Percentiles rank a stretch among this genome's conserved stretches.
These are phyloP conservation scores for Echinarachnius parma DNA, from an alignment of 53 echinoderm and acorn worm genomes.

Conservation along the genomic window DNA sequence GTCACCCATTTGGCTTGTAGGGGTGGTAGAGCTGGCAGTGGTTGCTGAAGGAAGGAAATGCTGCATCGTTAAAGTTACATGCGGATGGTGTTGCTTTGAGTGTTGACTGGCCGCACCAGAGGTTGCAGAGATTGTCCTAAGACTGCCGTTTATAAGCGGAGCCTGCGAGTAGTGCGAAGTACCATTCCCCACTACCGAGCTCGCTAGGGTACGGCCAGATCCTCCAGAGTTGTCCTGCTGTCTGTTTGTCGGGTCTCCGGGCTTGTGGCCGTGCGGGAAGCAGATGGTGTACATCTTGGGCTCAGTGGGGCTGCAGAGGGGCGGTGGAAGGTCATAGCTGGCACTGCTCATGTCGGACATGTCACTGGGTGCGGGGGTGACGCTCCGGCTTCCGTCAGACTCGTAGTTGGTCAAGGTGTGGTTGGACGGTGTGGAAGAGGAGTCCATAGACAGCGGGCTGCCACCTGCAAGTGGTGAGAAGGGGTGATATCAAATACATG, in stretches of 20 bases:
- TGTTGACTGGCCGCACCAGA: not conserved
- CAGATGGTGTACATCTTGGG: constrained; percentile 81
- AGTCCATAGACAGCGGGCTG: constrained; percentile 32
- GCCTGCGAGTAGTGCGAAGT: constrained; percentile 24
- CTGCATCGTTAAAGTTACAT: not conserved
- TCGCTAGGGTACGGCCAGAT: not conserved
- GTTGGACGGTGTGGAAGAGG: constrained; percentile 16
- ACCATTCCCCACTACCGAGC: not conserved
- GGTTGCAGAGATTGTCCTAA: not conserved
- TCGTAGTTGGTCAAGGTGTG: constrained; percentile 43
- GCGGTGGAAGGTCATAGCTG: constrained; percentile 70
- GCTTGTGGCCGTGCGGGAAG: constrained; percentile 50
- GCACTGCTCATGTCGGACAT: constrained; percentile 73
- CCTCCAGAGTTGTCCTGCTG: not conserved
- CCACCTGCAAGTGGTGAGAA: constrained; percentile 10
- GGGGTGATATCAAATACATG: not conserved
- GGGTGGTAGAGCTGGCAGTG: not conserved
- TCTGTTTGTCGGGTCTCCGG: constrained; percentile 12
- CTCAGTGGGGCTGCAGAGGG: constrained; percentile 70
- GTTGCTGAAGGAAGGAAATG: constrained; percentile 8
- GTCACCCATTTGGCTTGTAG: not conserved
- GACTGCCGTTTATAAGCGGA: not conserved
- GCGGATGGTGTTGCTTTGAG: not conserved
- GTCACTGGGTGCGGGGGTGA: constrained; percentile 67
- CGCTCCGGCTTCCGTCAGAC: constrained; percentile 60